phyloP scores from a whole-genome alignment of 1,140 invertebrate species.

The Antheraea mylitta region DNA sequence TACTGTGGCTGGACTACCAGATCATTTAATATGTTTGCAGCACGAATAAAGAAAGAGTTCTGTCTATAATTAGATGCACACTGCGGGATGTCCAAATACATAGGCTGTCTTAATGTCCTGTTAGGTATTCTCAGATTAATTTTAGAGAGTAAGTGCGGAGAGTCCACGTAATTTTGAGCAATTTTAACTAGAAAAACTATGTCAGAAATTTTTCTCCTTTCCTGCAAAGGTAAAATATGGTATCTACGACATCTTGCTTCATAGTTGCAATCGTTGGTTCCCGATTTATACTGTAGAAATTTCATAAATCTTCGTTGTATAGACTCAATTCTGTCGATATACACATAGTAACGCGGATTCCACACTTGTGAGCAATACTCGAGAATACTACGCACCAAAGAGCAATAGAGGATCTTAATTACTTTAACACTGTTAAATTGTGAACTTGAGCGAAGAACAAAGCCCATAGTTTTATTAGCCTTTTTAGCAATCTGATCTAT shows the following conservation, averaged over 20 bases:
- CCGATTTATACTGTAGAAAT: conserved; percentile 16
- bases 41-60: not conserved
- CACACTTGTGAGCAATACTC: conserved; percentile 13
- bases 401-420: conserved; percentile 12
- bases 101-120: not conserved
- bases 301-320: conserved; percentile 22
- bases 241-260: conserved; percentile 17
- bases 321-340: conserved; percentile 11
- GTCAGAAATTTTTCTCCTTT: conserved; percentile 21
- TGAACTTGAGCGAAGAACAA: conserved; percentile 1
- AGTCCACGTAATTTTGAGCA: conserved; percentile 5
- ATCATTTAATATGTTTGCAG: not conserved
- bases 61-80: conserved; percentile 11
- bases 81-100: not conserved
- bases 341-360: conserved; percentile 10
- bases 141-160: conserved; percentile 16
- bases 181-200: conserved; percentile 11
- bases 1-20: not conserved
- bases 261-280: conserved; percentile 13
- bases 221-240: conserved; percentile 19
- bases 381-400: conserved; percentile 11
- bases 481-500: conserved; percentile 11
- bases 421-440: conserved; percentile 13
- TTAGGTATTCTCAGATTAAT: conserved; percentile 2
- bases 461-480: conserved; percentile 10